Evolutionary conservation across 2,113 vertebrate genomes (phyloP), one percentile per base, ranked within the genome.

Genomic region (Chloropsis cyanopogon): DNA sequence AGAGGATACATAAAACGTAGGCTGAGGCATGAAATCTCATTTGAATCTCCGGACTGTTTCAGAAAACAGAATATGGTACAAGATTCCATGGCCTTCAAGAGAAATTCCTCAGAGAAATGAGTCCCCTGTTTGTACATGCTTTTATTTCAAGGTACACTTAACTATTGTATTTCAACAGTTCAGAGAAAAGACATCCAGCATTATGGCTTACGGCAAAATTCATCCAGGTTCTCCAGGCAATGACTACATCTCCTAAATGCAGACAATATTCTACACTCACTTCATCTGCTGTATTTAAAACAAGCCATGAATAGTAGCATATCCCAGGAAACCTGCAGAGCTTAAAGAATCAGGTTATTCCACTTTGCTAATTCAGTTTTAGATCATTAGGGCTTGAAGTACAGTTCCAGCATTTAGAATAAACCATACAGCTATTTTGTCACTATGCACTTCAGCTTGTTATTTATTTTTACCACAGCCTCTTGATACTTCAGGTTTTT

Each of bases 121-220:
- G 28, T 11, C 23, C 21, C 31, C 46, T 37, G 21, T n/a, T 72
- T 53, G 35, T 15, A 59, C 9, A 35, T 0, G 1, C 1, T 54
- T 73, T 78, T 75, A 89, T 63, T 95, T 71, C 57, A 57, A 78
- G 21, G 82, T 64, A 82, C 9, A 63, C 15, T 56, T 60, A 63
- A 22, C 53, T 73, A 10, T 1, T 33, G 3, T 37, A 52, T 54
- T 71, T 59, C 53, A 85, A 20, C 9, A 71, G 25, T 59, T 85
- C 52, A 18, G 33, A 71, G 52, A 50, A 86, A 49, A 73, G 31
- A 35, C n/a, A 25, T 22, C 44, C 12, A 50, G 41, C 20, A 8
- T 47, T n/a, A 61, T 0, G 24, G 35, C 39, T 72, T 53, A 65
- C 0, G 2, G 33, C 2, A 5, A 70, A 57, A 61, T 68, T 52